phyloP scores from a whole-genome alignment of 1,140 invertebrate species.

The Zeugodacus cucurbitae region DNA sequence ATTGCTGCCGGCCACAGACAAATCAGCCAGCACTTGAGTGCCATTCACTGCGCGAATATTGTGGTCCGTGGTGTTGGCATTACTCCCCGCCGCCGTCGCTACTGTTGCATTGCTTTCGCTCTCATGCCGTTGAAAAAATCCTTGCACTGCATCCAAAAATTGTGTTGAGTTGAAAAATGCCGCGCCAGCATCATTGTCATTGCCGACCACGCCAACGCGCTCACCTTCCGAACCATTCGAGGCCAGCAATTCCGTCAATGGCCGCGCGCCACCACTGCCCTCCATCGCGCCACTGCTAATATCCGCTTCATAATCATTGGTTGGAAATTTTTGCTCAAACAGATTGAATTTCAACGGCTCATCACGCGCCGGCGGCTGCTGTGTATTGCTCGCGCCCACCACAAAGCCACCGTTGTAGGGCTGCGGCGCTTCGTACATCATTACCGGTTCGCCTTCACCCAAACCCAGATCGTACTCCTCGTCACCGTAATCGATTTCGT shows the following conservation, averaged over 20 bases:
- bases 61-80: neutral
- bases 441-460: neutral
- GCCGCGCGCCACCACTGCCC: neutral
- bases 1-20: neutral
- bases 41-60: neutral
- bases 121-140: neutral
- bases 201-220: too few relatives aligned
- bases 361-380: constrained; percentile 57
- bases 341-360: constrained; percentile 63
- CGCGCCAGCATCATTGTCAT: neutral
- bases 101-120: neutral
- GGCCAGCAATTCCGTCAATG: neutral
- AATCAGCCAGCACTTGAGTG: neutral
- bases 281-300: constrained; percentile 23
- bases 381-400: constrained; percentile 18
- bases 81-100: neutral
- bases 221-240: neutral
- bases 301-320: constrained; percentile 43
- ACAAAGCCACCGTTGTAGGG: neutral
- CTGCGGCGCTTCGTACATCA: constrained; percentile 12
- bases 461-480: constrained; percentile 25
- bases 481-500: constrained; percentile 45
- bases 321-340: constrained; percentile 59
- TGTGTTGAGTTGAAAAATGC: neutral
- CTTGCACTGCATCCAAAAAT: constrained; percentile 4